Base-by-base conservation (phyloP, 2,888 invertebrate species). In the Gastrophysa polygoni region DNA sequence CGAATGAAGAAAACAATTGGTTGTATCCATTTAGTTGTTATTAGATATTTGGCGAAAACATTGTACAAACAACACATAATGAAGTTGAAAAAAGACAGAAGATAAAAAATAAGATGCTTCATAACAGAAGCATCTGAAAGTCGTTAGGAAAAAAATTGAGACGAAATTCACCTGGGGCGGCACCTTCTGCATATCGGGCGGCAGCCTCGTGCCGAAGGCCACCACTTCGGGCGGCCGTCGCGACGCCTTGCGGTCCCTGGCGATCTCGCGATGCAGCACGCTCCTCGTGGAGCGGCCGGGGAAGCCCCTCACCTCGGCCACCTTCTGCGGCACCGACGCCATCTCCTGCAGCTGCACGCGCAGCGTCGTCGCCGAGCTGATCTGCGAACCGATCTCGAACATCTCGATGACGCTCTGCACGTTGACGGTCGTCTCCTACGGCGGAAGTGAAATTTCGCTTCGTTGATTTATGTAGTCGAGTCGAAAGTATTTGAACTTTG, bases 301-400 rank as follows among this genome's bases (percentile, higher is more conserved):
- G 66, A 83, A 79, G 58, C 82, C 81, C 34, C 85, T 82, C 3
- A 82, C 77, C 11, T 77, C 74, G 0, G 88, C 88, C 1, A 88
- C 82, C 67, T 82, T 81, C 58, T 84, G 83, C 32, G 87, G 84
- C 11, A 89, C 83, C 38, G 85, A 82, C 0, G 87, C 85, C 75
- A 89, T 77, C 75, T 88, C 87, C 71, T 83, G 85, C 2, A 87
- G 78, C 29, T 83, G 75, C 0, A 88, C 83, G 77, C 82, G 79
- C 21, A 88, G 77, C 63, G 87, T 83, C 55, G 81, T 82, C 0
- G 87, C 83, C 0, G 84, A 85, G 64, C 86, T 85, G 5, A 84
- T 84, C 64, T 87, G 83, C 69, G 86, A 86, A 59, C 86, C 86
- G 56, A 87, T 84, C 83, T 87, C 80, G 68, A 82, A 81, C 76